These are phyloP conservation scores for Carcina quercana DNA, from an alignment of 2,888 invertebrate species.

Conservation along the genomic window DNA sequence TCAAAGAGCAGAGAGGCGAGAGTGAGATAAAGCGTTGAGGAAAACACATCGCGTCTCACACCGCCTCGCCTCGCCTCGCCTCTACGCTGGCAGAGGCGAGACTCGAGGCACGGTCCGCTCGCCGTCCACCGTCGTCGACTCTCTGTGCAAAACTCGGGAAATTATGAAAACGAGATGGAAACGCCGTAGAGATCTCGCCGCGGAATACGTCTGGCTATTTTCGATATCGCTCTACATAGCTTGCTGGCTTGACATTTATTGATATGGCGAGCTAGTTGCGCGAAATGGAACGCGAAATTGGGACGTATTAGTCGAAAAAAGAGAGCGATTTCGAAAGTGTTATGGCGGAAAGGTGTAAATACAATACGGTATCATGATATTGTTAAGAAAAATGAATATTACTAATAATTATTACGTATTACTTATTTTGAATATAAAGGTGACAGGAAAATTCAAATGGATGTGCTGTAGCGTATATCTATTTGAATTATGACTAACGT, in stretches of 20 bases:
- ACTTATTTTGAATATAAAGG: too few species aligned
- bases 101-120: background rate
- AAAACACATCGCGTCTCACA: constrained; percentile 46
- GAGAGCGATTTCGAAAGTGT: too few species aligned
- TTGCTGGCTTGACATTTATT: constrained; percentile 11
- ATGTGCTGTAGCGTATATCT: too few species aligned
- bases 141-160: constrained; percentile 19
- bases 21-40: constrained; percentile 61
- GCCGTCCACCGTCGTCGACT: background rate
- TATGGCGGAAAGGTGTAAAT: too few species aligned
- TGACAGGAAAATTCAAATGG: too few species aligned
- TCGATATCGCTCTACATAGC: constrained; percentile 10
- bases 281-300: constrained; percentile 14
- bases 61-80: background rate
- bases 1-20: constrained; percentile 62
- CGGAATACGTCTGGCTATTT: constrained; percentile 8
- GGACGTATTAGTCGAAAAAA: constrained; percentile 1
- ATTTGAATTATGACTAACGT: too few species aligned
- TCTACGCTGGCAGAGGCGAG: background rate
- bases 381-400: too few species aligned
- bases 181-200: constrained; percentile 3
- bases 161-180: constrained; percentile 21
- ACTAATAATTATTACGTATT: too few species aligned
- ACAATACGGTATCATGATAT: too few species aligned
- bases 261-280: constrained; percentile 9